Evolutionary conservation across 2,797 vertebrate species (phyloP), one percentile per base, ranked within the genome.

Genomic region (Hirundo rustica): DNA sequence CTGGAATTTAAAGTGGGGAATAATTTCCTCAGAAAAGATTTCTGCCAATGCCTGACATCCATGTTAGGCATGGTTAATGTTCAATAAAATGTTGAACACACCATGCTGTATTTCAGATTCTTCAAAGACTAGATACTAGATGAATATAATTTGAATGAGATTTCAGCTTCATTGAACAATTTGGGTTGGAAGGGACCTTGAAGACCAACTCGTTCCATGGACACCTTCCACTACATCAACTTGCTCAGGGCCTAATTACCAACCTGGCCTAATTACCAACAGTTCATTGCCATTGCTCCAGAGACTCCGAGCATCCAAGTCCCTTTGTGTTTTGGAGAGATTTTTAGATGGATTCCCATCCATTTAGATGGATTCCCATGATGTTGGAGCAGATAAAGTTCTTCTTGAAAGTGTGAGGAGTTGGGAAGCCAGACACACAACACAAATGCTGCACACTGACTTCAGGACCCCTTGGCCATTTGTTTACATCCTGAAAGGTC

Each of bases 21-120:
- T 83, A 38, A 87, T 90, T 83, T 71, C 68, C 93, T 93, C 77
- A 85, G 60, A 67, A 94, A 95, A 95, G 47, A 65, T 53, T 88
- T 54, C 70, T 93, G 66, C 48, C 44, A n/a, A 9, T 60, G 71
- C 23, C 64, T 84, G 73, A 47, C 8, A 13, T 55, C 65, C 9
- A 0, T 51, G 75, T 85, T 78, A 85, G 38, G 45, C 34, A 76
- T 44, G 19, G 51, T 90, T 88, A 85, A 85, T 61, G 47, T 78
- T 65, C 72, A 83, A 93, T 51, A 82, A 80, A 88, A 66, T 11
- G 5, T 42, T 76, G 80, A 89, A 66, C 16, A 51, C 13, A 18
- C 13, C 20, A 30, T 47, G 51, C 17, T 74, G 1, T 66, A 70
- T 61, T 78, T 92, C 88, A 64, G 29, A 44, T 9, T 82, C 58